Conservation (phyloP, 2,888 invertebrate genomes). For the Sesamia inferens region DNA sequence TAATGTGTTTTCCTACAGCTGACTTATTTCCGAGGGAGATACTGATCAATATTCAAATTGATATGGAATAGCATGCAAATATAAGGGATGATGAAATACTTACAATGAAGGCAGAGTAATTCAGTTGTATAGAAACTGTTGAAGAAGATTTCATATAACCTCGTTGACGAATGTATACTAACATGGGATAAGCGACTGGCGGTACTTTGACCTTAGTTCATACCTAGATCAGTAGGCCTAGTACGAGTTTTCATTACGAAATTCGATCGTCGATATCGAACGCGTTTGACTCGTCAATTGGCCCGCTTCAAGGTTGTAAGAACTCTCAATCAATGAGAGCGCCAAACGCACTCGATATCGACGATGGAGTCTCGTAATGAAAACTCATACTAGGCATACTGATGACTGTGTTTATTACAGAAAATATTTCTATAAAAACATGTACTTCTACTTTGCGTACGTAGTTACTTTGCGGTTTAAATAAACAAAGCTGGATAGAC, state of each 20-base stretch:
- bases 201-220: background rate
- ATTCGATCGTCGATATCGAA: too few species aligned
- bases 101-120: background rate
- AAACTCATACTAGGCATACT: too few species aligned
- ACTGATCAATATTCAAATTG: conserved; percentile 60
- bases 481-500: background rate
- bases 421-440: background rate
- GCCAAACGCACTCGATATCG: too few species aligned
- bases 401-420: background rate
- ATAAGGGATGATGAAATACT: conserved; percentile 20
- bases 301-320: too few species aligned
- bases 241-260: too few species aligned
- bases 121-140: background rate
- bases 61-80: conserved; percentile 51
- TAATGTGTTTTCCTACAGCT: conserved; percentile 45
- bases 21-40: conserved; percentile 23
- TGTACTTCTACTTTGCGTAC: too few species aligned
- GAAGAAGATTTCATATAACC: background rate
- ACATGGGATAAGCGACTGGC: background rate
- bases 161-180: background rate
- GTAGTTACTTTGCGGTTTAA: too few species aligned
- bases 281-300: too few species aligned
- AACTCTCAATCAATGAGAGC: too few species aligned
- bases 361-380: too few species aligned
- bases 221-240: too few species aligned